These are phyloP conservation scores for Leptoclinus maculatus DNA, from an alignment of 2,797 vertebrate genomes.

Conservation along the genomic window DNA sequence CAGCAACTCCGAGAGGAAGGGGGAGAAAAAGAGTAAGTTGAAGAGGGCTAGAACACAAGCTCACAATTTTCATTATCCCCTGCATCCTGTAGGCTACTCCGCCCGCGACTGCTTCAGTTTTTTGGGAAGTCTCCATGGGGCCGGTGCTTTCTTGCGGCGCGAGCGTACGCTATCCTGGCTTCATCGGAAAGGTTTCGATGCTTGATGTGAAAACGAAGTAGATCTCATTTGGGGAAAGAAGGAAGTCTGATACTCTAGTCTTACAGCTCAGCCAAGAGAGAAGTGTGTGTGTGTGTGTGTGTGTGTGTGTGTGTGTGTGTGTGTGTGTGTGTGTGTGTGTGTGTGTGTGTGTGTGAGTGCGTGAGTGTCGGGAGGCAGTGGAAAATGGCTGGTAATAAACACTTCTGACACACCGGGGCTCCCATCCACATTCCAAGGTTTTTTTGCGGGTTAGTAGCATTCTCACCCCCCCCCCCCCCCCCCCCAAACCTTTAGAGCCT, in stretches of 20 bases:
- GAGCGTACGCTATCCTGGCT: slow-evolving; percentile 53
- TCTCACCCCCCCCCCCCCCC: not conserved
- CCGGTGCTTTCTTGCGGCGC: slow-evolving; percentile 40
- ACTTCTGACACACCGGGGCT: slow-evolving; percentile 70
- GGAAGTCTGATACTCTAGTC: slow-evolving; percentile 66
- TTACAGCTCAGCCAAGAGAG: slow-evolving; percentile 77
- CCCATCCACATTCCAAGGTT: slow-evolving; percentile 64
- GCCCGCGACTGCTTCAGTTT: slow-evolving; percentile 49
- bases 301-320: slow-evolving; percentile 38
- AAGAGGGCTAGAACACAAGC: slow-evolving; percentile 64
- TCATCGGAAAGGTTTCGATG: slow-evolving; percentile 76
- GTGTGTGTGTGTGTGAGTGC: no score
- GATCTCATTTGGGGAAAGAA: slow-evolving; percentile 77
- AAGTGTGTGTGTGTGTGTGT: slow-evolving; percentile 26
- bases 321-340: slow-evolving; percentile 40
- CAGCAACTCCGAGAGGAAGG: slow-evolving; percentile 53
- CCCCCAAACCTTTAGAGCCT: slow-evolving; percentile 11
- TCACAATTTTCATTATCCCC: slow-evolving; percentile 75
- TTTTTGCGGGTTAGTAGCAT: slow-evolving; percentile 63
- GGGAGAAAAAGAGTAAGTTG: slow-evolving; percentile 58
- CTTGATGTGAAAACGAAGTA: slow-evolving; percentile 79
- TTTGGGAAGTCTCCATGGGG: slow-evolving; percentile 59
- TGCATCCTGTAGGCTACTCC: slow-evolving; percentile 57
- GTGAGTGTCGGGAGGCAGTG: slow-evolving; percentile 54
- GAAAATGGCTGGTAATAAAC: slow-evolving; percentile 80